phyloP scores from a whole-genome alignment of 2,888 invertebrate genomes.

The Marasmarcha lunaedactyla region DNA sequence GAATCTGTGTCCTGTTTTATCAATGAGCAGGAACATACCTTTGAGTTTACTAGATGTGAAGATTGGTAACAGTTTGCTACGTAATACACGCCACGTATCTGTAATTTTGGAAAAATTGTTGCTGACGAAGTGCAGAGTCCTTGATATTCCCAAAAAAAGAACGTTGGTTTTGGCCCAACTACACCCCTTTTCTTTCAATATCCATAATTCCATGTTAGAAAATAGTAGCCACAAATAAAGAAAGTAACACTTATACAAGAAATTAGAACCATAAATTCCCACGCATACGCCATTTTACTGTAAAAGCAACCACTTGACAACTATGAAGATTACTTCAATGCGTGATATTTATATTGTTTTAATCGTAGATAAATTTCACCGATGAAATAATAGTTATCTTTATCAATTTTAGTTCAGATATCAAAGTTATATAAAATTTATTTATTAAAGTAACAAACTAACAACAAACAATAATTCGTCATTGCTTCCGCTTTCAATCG shows the following conservation, averaged over 20 bases:
- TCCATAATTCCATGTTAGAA: constrained; percentile 29
- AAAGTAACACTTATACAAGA: no score
- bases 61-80: constrained; percentile 30
- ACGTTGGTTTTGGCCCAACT: constrained; percentile 23
- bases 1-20: constrained; percentile 26
- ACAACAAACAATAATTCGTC: no score
- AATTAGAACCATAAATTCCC: no score
- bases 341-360: no score
- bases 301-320: no score
- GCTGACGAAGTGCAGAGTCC: constrained; percentile 21
- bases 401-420: no score
- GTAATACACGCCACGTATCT: constrained; percentile 30
- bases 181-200: constrained; percentile 34
- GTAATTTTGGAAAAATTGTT: constrained; percentile 19
- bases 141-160: constrained; percentile 32
- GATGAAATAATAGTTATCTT: no score
- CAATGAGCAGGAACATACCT: constrained; percentile 33
- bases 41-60: constrained; percentile 42
- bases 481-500: not conserved
- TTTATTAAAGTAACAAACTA: no score
- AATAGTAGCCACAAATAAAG: constrained; percentile 18
- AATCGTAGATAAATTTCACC: no score
- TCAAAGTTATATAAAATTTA: no score
- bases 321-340: no score
- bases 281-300: no score